These are phyloP conservation scores for Cottoperca gobio DNA, from an alignment of 2,797 vertebrate species.

Conservation along the genomic window DNA sequence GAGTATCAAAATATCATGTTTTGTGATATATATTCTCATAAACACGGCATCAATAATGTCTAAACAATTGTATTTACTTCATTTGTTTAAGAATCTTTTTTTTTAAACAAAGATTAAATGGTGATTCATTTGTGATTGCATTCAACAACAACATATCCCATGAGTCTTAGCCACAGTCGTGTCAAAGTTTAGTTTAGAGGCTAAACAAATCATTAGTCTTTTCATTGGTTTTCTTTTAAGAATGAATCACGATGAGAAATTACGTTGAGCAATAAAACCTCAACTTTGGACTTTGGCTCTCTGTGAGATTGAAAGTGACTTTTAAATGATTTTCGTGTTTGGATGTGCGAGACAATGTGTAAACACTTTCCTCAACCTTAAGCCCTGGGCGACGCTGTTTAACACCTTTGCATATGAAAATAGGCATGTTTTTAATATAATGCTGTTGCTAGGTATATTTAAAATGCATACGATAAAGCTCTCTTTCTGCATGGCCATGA, in stretches of 20 bases:
- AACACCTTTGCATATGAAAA: not conserved
- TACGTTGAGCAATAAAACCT: not conserved
- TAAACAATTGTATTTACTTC: too few relatives aligned
- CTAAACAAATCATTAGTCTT: not conserved
- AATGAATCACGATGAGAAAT: not conserved
- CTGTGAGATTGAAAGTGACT: not conserved
- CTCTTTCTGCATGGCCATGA: conserved; percentile 14
- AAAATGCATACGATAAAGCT: not conserved
- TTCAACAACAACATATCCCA: not conserved
- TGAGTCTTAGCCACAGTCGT: not conserved
- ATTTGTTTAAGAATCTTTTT: too few relatives aligned
- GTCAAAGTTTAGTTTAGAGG: not conserved
- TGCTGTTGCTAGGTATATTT: not conserved
- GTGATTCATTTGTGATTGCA: too few relatives aligned
- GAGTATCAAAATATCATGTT: too few relatives aligned
- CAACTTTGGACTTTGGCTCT: too few relatives aligned
- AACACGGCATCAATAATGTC: too few relatives aligned
- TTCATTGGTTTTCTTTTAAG: not conserved
- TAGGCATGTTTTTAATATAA: not conserved
- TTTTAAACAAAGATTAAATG: too few relatives aligned
- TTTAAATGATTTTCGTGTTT: not conserved
- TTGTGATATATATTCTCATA: too few relatives aligned
- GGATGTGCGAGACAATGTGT: not conserved
- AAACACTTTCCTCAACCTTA: conserved; percentile 25
- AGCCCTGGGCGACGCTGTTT: not conserved